Conservation (phyloP, 2,888 invertebrate species). For the Diarsia brunnea region DNA sequence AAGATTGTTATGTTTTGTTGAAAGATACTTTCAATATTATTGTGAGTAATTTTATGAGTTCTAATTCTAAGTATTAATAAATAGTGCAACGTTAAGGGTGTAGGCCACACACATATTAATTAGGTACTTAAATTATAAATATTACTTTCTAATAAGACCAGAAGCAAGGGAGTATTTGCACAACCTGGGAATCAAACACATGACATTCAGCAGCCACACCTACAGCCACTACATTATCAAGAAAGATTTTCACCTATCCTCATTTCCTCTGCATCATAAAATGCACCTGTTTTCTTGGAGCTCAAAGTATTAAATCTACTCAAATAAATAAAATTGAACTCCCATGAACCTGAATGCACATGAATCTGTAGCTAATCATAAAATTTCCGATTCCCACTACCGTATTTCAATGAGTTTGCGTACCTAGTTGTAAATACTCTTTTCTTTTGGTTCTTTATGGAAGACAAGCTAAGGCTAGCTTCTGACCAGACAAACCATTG, state of each 20-base stretch:
- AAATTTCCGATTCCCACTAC: too few relatives aligned
- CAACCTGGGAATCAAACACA: background rate
- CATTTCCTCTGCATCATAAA: background rate
- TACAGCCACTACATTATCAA: background rate
- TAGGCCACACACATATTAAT: background rate
- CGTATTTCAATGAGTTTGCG: too few relatives aligned
- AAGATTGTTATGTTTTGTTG: conserved; percentile 75
- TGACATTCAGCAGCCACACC: background rate
- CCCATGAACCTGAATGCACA: too few relatives aligned
- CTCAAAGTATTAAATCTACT: background rate
- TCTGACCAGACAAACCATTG: too few relatives aligned
- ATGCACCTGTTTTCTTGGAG: background rate
- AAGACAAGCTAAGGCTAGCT: too few relatives aligned
- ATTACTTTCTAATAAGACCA: background rate
- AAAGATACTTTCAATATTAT: conserved; percentile 76
- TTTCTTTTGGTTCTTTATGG: too few relatives aligned
- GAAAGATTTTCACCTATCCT: background rate
- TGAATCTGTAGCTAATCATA: too few relatives aligned
- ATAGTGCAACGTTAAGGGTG: background rate
- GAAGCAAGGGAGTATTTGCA: background rate
- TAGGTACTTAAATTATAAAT: background rate
- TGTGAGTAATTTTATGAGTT: conserved; percentile 66
- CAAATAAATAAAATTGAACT: too few relatives aligned
- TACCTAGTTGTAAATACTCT: too few relatives aligned
- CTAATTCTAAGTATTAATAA: background rate